phyloP scores from a whole-genome alignment of 2,797 vertebrate genomes.

The Tokudaia tokunoshimensis region DNA sequence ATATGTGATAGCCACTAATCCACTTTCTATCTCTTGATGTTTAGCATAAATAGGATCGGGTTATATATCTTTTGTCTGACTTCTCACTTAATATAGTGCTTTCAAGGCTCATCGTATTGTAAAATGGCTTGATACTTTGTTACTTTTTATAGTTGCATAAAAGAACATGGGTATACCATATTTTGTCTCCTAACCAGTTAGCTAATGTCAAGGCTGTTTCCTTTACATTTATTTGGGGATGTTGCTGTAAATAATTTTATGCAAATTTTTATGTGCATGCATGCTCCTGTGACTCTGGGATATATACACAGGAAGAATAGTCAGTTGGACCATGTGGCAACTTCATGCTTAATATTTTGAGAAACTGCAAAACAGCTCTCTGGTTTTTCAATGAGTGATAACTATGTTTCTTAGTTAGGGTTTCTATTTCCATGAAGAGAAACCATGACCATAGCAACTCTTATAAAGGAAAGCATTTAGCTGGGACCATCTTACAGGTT shows the following conservation, averaged over 20 bases:
- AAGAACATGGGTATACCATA: neutral
- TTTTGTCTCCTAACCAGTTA: neutral
- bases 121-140: neutral
- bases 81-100: neutral
- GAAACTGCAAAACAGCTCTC: constrained; percentile 1
- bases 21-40: neutral
- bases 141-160: neutral
- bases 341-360: neutral
- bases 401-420: neutral
- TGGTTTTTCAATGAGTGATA: constrained; percentile 5
- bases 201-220: neutral
- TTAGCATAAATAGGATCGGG: neutral
- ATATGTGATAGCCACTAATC: neutral
- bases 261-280: neutral
- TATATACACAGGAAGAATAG: neutral
- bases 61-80: neutral
- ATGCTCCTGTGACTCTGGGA: constrained; percentile 4
- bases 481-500: neutral
- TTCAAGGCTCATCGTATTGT: neutral
- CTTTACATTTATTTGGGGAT: neutral
- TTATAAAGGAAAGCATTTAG: neutral
- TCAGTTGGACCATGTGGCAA: neutral
- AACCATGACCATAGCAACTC: neutral
- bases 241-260: neutral
- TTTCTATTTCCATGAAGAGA: neutral